Conservation (phyloP, 2,888 invertebrate species). For the Stegophylla sp. region DNA sequence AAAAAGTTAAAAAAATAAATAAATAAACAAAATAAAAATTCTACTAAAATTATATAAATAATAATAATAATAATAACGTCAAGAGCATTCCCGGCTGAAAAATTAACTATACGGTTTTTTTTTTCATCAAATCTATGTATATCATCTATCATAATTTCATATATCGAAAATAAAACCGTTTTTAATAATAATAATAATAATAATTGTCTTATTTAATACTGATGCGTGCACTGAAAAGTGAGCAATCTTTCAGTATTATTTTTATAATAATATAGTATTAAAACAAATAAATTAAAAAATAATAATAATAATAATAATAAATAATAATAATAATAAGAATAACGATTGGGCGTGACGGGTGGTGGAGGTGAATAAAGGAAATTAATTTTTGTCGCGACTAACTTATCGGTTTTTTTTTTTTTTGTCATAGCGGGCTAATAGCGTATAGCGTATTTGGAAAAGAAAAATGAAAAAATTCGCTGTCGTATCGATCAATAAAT, state of each 20-base stretch:
- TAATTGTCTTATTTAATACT: conserved; percentile 5
- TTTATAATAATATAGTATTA: conserved; percentile 15
- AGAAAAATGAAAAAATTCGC: no score
- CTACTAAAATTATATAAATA: conserved; percentile 30
- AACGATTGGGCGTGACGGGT: background rate
- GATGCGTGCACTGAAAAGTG: background rate
- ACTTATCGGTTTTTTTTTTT: no score
- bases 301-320: conserved; percentile 28
- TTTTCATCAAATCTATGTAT: conserved; percentile 1
- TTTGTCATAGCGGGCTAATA: no score
- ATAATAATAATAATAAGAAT: conserved; percentile 23
- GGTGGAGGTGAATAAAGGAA: background rate
- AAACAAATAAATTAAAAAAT: background rate
- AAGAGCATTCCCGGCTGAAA: conserved; percentile 30
- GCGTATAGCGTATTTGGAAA: no score
- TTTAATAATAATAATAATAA: conserved; percentile 33
- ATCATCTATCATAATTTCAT: background rate
- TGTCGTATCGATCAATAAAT: no score
- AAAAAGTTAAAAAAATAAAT: background rate
- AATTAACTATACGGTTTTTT: conserved; percentile 14
- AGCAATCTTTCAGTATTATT: background rate
- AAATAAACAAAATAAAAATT: conserved; percentile 23
- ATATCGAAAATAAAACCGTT: conserved; percentile 24
- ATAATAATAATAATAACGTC: conserved; percentile 43
- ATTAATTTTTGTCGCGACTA: no score